These are phyloP conservation scores for Drosophila seguyi DNA, from an alignment of 1,140 invertebrate species.

Conservation along the genomic window DNA sequence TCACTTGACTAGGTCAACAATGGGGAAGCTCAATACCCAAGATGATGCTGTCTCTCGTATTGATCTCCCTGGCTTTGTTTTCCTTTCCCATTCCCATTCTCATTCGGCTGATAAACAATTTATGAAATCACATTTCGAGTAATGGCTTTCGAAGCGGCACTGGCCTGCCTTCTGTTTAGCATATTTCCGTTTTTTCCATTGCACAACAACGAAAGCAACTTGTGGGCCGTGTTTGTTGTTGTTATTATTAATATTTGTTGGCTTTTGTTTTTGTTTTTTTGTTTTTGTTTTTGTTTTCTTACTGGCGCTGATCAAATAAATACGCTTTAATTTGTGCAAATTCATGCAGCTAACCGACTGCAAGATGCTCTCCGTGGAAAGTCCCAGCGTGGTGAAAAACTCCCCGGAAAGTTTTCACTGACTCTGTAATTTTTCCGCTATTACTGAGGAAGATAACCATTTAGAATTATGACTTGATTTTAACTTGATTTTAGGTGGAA, in stretches of 20 bases:
- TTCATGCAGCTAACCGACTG: constrained; percentile 15
- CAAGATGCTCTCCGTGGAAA: constrained; percentile 29
- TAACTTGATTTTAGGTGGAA: too few species aligned
- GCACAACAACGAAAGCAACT: constrained; percentile 46
- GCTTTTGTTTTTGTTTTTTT: too few species aligned
- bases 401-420: background rate
- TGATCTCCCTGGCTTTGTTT: constrained; percentile 26
- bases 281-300: background rate
- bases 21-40: constrained; percentile 12
- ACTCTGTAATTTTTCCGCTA: too few species aligned
- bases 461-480: background rate
- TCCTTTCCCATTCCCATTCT: constrained; percentile 2
- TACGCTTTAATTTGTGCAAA: constrained; percentile 55
- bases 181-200: constrained; percentile 62
- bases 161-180: constrained; percentile 28
- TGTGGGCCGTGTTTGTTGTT: constrained; percentile 29
- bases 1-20: constrained; percentile 41
- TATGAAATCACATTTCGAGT: constrained; percentile 45
- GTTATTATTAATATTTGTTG: constrained; percentile 14
- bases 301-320: constrained; percentile 46
- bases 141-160: constrained; percentile 39
- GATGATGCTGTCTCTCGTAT: constrained; percentile 1
- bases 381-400: constrained; percentile 12
- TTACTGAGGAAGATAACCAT: background rate
- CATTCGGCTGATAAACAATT: constrained; percentile 41